Conservation (phyloP, 2,113 vertebrate species). For the Otus sunia region DNA sequence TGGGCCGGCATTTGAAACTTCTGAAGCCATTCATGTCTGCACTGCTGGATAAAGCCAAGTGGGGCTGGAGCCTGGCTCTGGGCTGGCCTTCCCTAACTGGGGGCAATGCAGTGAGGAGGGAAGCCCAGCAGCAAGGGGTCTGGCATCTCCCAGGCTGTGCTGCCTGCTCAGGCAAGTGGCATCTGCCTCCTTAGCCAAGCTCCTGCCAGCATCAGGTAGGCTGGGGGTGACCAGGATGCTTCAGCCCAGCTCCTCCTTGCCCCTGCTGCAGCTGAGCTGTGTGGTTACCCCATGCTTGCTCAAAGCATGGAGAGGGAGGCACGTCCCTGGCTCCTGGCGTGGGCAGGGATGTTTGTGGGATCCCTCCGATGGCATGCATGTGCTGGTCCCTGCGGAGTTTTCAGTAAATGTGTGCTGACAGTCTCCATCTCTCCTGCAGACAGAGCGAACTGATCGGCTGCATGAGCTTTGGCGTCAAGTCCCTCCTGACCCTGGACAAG, state of each 20-base stretch:
- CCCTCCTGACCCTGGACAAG: slow-evolving; percentile 83
- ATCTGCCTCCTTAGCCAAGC: neutral
- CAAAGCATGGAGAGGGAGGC: neutral
- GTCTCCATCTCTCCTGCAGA: slow-evolving; percentile 55
- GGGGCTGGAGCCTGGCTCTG: neutral
- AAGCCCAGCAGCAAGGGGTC: neutral
- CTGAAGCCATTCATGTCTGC: accelerated
- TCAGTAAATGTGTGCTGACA: accelerated
- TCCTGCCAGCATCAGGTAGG: neutral
- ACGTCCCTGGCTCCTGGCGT: neutral
- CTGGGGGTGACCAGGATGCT: neutral
- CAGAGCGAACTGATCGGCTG: slow-evolving; percentile 81
- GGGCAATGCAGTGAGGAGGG: neutral
- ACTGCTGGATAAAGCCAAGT: neutral
- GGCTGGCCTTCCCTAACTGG: neutral
- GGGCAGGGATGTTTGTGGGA: neutral
- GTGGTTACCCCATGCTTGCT: neutral
- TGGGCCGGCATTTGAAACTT: neutral
- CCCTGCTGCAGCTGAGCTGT: neutral
- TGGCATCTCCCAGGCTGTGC: neutral
- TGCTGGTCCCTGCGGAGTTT: neutral
- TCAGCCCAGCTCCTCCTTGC: neutral
- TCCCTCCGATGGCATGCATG: neutral
- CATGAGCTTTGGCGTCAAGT: slow-evolving; percentile 89
- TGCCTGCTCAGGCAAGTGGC: neutral